These are phyloP conservation scores for Protonibea diacanthus DNA, from an alignment of 2,797 vertebrate genomes.

Conservation along the genomic window DNA sequence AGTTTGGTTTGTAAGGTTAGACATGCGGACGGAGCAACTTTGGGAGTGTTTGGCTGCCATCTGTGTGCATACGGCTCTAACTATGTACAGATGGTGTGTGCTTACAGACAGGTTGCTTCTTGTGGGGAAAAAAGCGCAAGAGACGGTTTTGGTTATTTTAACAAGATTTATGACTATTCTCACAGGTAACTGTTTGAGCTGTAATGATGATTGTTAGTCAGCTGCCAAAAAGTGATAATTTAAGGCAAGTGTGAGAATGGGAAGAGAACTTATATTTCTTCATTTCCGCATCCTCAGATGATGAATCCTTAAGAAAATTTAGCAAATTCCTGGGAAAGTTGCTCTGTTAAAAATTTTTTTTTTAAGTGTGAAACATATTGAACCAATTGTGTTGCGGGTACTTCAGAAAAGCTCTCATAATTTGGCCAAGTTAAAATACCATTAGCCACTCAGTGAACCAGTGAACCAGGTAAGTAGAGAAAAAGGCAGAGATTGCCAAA, in stretches of 20 bases:
- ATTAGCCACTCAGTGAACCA: slow-evolving; percentile 83
- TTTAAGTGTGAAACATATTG: slow-evolving; percentile 64
- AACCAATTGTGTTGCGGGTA: slow-evolving; percentile 68
- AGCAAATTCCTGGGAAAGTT: slow-evolving; percentile 46
- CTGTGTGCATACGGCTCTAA: slow-evolving; percentile 95
- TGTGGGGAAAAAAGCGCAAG: slow-evolving; percentile 79
- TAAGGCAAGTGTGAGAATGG: slow-evolving; percentile 68
- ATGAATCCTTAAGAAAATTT: slow-evolving; percentile 65
- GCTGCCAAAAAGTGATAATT: slow-evolving; percentile 88
- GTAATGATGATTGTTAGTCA: slow-evolving; percentile 96
- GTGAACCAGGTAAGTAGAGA: slow-evolving; percentile 82
- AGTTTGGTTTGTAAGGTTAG: slow-evolving; percentile 97
- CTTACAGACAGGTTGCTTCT: slow-evolving; percentile 97
- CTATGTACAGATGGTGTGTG: slow-evolving; percentile 96
- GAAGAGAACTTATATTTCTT: slow-evolving; percentile 51
- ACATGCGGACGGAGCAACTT: slow-evolving; percentile 95
- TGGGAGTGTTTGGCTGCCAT: slow-evolving; percentile 95
- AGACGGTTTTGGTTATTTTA: slow-evolving; percentile 96
- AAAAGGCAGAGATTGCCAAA: slow-evolving; percentile 74
- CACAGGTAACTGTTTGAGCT: slow-evolving; percentile 93
- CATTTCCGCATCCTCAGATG: slow-evolving; percentile 68
- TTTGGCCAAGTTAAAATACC: slow-evolving; percentile 78
- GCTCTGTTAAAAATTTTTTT: slow-evolving; percentile 27
- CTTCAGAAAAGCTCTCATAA: slow-evolving; percentile 71
- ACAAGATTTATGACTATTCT: slow-evolving; percentile 96